A percentile compares a stretch with the other conserved stretches of the same genome.
Evolutionary conservation across 23 tunicate genomes (phyloP).

Genomic region (Corella eumyota): DNA sequence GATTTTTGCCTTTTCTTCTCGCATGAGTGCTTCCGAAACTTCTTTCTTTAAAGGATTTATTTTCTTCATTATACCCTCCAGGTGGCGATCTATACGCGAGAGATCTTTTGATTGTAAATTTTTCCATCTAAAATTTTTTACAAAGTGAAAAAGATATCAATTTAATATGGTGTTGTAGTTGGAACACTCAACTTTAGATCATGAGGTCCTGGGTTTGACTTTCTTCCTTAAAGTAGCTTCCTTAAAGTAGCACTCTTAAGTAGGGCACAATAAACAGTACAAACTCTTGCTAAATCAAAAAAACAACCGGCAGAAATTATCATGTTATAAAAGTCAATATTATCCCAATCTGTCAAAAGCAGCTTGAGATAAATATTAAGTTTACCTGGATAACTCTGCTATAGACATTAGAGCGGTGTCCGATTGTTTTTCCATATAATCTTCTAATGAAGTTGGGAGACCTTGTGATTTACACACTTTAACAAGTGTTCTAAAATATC

Average conservation of each 20-base stretch:
- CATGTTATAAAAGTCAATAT: too few species aligned
- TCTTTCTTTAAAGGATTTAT: conserved; percentile 61
- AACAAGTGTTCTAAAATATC: conserved; percentile 56
- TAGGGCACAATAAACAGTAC: too few species aligned
- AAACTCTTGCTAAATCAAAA: too few species aligned
- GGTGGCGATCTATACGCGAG: conserved; percentile 64
- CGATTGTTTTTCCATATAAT: conserved; percentile 45
- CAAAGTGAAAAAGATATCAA: background rate
- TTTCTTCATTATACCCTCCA: conserved; percentile 54
- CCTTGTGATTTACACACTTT: conserved; percentile 66
- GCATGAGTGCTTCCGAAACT: conserved; percentile 18
- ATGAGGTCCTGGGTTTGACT: too few species aligned
- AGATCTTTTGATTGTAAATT: conserved; percentile 71
- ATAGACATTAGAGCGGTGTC: conserved; percentile 42
- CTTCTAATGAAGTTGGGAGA: conserved; percentile 80
- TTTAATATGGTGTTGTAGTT: background rate
- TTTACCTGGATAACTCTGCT: conserved; percentile 71
- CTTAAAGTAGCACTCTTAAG: too few species aligned
- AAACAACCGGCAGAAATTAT: too few species aligned
- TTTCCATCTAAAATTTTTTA: conserved; percentile 56
- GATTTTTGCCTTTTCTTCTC: conserved; percentile 5
- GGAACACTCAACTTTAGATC: too few species aligned
- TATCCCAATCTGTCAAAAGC: too few species aligned
- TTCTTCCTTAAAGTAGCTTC: too few species aligned
- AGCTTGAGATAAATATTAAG: background rate